phyloP scores from a whole-genome alignment of 2,888 invertebrate genomes.

The Adela reaumurella region DNA sequence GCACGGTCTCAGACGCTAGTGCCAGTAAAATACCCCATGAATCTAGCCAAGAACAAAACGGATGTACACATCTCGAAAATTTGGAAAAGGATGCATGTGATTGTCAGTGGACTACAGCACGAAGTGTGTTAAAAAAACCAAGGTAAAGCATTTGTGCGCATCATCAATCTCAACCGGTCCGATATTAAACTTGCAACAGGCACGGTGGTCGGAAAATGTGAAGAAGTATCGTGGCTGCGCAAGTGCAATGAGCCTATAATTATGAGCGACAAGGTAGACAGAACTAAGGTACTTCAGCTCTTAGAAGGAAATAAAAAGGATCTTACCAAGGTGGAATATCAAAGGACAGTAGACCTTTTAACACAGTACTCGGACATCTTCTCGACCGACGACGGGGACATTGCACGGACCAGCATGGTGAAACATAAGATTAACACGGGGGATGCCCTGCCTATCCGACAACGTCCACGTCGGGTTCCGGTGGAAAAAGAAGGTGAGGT shows the following conservation, averaged over 20 bases:
- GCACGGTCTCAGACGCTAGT: not conserved
- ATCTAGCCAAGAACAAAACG: not conserved
- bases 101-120: not conserved
- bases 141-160: not conserved
- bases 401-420: not conserved
- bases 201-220: not conserved
- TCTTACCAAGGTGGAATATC: too few species aligned
- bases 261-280: not conserved
- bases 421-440: not conserved
- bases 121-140: not conserved
- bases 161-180: too few species aligned
- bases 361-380: not conserved
- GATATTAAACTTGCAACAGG: not conserved
- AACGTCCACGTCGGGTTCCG: not conserved
- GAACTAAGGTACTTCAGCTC: not conserved
- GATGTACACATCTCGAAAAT: not conserved
- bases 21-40: not conserved
- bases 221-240: not conserved
- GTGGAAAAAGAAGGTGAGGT: not conserved
- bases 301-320: too few species aligned
- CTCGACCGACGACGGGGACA: not conserved
- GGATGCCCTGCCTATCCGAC: not conserved
- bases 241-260: not conserved
- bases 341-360: not conserved
- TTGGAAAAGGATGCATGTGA: not conserved